Base-by-base conservation (phyloP, 2,113 vertebrate genomes). In the Pangasianodon gigas region DNA sequence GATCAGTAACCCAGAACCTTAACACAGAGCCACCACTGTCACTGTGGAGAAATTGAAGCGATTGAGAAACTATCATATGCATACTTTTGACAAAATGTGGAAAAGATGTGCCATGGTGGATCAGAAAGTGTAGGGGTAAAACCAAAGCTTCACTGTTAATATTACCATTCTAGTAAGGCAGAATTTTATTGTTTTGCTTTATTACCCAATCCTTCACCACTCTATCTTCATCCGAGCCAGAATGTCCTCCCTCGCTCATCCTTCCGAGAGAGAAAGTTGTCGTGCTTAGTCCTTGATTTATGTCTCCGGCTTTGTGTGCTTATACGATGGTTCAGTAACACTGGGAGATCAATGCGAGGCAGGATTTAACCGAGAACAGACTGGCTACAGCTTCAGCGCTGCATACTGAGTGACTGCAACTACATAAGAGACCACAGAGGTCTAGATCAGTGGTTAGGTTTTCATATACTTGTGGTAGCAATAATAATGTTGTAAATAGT, bases 261-360 rank as follows among this genome's bases (percentile, higher is more conserved):
- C 79, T 84, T 87, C 88, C 62, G 24, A 29, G 60, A 81, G 77
- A 90, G 88, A 90, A 89, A 87, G 88, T 88, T 91, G 85, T 89
- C 85, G 84, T 88, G 81, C 74, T 89, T 89, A 90, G 80, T 86
- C 60, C 84, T 90, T 91, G 86, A 91, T 91, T 92, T 91, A 92
- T 92, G 90, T 91, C 90, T 80, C 41, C 5, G 83, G 88, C 88
- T 90, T 92, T 92, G 86, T 89, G 46, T 37, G 90, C 84, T 80
- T 75, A 91, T 77, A 92, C 91, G 90, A 92, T 86, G 90, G 88
- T 90, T 91, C 86, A 89, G 90, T 84, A 60, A 71, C 86, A 48
- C 77, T 65, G 69, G 87, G 58, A 69, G 91, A 91, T 91, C 91
- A 54, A 92, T 91, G 91, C 58, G 56, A 88, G 90, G 83, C 67